Evolutionary conservation across 2,113 vertebrate species (phyloP), one percentile per base, ranked within the genome.

Genomic region (Myotis yumanensis): DNA sequence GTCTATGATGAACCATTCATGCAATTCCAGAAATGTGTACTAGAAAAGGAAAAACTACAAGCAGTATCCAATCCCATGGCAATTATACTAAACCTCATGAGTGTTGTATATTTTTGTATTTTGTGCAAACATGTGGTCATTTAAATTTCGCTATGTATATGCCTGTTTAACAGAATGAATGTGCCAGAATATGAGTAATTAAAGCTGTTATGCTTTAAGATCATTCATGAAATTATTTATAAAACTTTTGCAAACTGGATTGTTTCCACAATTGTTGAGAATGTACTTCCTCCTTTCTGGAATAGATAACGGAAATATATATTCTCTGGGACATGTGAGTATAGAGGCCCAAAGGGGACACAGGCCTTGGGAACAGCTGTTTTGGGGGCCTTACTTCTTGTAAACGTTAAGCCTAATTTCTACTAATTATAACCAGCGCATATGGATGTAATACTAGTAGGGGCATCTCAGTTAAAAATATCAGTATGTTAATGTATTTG

Each of bases 341-440:
- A 88, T 32, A 82, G 90, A 94, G 30, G 8, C 64, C 84, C 75
- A 93, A 68, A 94, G 82, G 79, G 71, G 59, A 94, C 51, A 80
- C 0, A 77, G 92, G 35, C 16, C 37, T 83, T 90, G 76, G 51
- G n/a, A 95, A 92, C 85, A 92, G 92, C 81, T 95, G 71, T 93
- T 93, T 88, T 66, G 2, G 1, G 25, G 71, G 43, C 18, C 37
- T 86, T 8, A 89, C 59, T 91, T 94, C 54, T 93, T 93, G 43
- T 76, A 95, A 97, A 95, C 52, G 94, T 81, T 92, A 95, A 95
- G 84, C 94, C 71, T 92, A 88, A 92, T 93, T 94, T 96, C 95
- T 93, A 64, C 90, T 82, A 93, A 79, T 96, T 95, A 95, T 3
- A 93, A 59, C 37, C 71, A 88, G 86, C 82, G 91, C 66, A 95